Evolutionary conservation across 2,888 invertebrate species (phyloP).

Genomic region (Agriopis marginaria): DNA sequence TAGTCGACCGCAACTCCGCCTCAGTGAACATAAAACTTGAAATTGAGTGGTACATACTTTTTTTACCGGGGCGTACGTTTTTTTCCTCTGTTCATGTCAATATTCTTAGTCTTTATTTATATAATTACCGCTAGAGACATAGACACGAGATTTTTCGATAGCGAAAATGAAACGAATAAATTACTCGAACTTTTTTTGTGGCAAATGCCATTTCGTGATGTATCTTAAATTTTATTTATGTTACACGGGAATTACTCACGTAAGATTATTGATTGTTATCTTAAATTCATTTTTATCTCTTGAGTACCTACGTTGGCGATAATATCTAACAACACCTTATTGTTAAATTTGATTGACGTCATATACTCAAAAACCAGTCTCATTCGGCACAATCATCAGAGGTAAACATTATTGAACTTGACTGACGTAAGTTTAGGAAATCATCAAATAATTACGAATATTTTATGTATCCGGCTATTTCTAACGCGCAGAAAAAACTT

Average conservation of each 20-base stretch:
- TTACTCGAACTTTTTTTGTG: not conserved
- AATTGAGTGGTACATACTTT: not conserved
- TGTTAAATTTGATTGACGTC: slow-evolving; percentile 6
- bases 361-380: slow-evolving; percentile 10
- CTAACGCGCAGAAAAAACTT: not conserved
- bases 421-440: slow-evolving; percentile 2
- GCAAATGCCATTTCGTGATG: not conserved
- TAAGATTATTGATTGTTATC: too few species aligned
- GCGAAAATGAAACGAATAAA: not conserved
- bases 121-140: slow-evolving; percentile 2
- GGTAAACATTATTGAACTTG: not conserved
- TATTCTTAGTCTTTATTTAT: not conserved
- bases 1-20: too few species aligned
- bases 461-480: slow-evolving; percentile 3
- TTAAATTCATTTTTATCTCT: too few species aligned
- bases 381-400: not conserved
- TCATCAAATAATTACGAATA: too few species aligned
- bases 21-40: not conserved
- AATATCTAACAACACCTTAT: not conserved
- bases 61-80: not conserved
- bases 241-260: too few species aligned
- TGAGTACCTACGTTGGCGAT: not conserved
- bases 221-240: too few species aligned
- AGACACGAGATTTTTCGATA: too few species aligned
- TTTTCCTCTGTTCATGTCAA: not conserved